A percentile compares a stretch with the other conserved stretches of the same genome.
Conservation (phyloP, 2,888 invertebrate species). For the Rotaria sp. region DNA sequence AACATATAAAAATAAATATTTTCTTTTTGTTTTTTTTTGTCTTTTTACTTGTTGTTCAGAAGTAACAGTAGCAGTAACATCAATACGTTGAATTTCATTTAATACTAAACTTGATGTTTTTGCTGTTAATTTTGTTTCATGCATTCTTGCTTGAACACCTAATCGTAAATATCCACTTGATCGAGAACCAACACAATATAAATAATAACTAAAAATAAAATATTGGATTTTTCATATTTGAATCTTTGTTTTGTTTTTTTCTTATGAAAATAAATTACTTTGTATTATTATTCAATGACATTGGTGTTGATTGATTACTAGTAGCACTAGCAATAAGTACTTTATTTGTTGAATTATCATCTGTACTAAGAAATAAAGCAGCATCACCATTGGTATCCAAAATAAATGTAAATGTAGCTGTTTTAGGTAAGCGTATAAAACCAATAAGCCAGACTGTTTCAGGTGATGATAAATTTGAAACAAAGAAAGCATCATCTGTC, state of each 20-base stretch:
- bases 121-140: constrained; percentile 32
- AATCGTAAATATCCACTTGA: not conserved
- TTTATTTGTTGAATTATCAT: constrained; percentile 42
- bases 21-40: not conserved
- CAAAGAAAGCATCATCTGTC: not conserved
- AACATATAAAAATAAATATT: not conserved
- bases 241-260: no score
- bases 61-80: constrained; percentile 17
- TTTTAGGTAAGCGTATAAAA: constrained; percentile 22
- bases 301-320: not conserved
- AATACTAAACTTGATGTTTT: constrained; percentile 25
- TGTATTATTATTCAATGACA: not conserved
- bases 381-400: constrained; percentile 44
- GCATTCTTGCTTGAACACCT: constrained; percentile 26
- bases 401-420: constrained; percentile 25
- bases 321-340: constrained; percentile 33
- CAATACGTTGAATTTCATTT: constrained; percentile 38
- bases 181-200: constrained; percentile 19
- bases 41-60: constrained; percentile 6
- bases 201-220: constrained; percentile 33
- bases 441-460: constrained; percentile 36
- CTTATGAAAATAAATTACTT: not conserved
- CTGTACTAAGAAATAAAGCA: constrained; percentile 43
- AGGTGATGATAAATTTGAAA: not conserved
- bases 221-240: no score